These are phyloP conservation scores for Atta cephalotes DNA, from an alignment of 1,140 invertebrate species.

Conservation along the genomic window DNA sequence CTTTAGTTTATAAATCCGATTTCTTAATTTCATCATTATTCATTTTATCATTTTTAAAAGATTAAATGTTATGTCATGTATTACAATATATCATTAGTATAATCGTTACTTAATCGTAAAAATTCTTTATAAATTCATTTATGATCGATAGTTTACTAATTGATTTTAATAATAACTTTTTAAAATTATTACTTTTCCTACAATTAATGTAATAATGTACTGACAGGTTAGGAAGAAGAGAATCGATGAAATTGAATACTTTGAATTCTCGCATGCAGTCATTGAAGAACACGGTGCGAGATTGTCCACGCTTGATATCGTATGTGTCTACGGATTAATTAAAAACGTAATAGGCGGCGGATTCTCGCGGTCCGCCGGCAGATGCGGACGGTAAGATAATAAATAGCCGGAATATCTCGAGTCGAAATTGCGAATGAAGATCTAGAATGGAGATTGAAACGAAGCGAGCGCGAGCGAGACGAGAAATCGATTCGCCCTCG, in stretches of 20 bases:
- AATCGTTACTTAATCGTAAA: background rate
- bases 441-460: slow-evolving; percentile 50
- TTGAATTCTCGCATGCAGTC: background rate
- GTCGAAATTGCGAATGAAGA: slow-evolving; percentile 62
- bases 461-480: background rate
- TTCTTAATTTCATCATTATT: background rate
- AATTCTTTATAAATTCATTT: background rate
- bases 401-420: slow-evolving; percentile 25
- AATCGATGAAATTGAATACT: slow-evolving; percentile 14
- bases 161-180: background rate
- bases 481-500: slow-evolving; percentile 74
- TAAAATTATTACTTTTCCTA: background rate
- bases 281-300: background rate
- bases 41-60: background rate
- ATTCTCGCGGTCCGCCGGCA: slow-evolving; percentile 20
- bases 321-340: slow-evolving; percentile 46
- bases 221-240: background rate
- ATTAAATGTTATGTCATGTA: background rate
- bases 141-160: background rate
- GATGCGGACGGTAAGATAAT: slow-evolving; percentile 46
- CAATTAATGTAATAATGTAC: background rate
- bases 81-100: background rate
- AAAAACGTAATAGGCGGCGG: slow-evolving; percentile 39
- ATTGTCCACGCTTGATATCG: slow-evolving; percentile 45
- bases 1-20: background rate